Conservation (phyloP, 2,797 vertebrate species). For the Lepidocolaptes lacrymiger region DNA sequence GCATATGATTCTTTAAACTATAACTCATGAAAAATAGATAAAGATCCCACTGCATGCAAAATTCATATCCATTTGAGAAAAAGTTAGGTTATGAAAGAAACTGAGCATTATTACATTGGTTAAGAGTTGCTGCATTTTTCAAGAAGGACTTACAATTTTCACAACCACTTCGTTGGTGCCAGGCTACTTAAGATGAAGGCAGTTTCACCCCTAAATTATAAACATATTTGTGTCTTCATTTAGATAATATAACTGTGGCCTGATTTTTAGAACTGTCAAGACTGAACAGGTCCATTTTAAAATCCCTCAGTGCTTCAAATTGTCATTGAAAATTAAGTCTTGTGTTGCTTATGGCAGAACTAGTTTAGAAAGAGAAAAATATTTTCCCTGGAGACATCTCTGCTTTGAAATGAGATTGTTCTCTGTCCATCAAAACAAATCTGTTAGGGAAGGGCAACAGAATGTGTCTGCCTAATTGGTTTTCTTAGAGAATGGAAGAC, state of each 20-base stretch:
- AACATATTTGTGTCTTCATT: background rate
- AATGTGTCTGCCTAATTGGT: background rate
- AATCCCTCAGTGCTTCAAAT: background rate
- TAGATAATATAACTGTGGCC: background rate
- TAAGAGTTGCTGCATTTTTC: slow-evolving; percentile 50
- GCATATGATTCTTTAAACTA: slow-evolving; percentile 19
- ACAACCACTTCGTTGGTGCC: background rate
- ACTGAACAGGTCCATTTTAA: background rate
- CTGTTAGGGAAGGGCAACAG: background rate
- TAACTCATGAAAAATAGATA: slow-evolving; percentile 49
- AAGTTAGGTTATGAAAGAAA: slow-evolving; percentile 41
- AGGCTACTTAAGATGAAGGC: background rate
- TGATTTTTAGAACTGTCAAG: slow-evolving; percentile 15
- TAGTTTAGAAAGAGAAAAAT: background rate
- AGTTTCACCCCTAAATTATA: background rate
- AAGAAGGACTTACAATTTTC: background rate
- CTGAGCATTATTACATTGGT: slow-evolving; percentile 2
- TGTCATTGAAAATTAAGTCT: slow-evolving; percentile 26
- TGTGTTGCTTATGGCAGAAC: background rate
- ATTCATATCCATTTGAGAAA: slow-evolving; percentile 50
- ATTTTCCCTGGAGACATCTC: background rate
- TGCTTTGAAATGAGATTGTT: slow-evolving; percentile 2
- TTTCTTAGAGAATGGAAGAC: background rate
- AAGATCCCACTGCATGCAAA: slow-evolving; percentile 31
- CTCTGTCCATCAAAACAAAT: slow-evolving; percentile 6